These are phyloP conservation scores for Nylanderia fulva DNA, from an alignment of 1,140 invertebrate species.

Conservation along the genomic window DNA sequence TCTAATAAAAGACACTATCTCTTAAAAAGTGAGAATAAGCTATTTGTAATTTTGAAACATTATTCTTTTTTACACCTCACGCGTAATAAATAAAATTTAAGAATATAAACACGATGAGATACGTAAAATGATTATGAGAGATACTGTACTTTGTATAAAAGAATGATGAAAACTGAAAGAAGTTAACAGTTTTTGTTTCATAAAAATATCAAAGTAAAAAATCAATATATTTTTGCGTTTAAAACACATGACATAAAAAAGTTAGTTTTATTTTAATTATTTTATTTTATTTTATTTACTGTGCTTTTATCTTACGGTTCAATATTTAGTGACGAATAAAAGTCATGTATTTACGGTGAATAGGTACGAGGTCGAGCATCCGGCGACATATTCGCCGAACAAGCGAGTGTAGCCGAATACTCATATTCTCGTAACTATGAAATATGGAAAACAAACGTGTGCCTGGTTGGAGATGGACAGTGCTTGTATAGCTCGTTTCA, in stretches of 20 bases:
- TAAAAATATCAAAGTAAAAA: too few relatives aligned
- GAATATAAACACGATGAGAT: background rate
- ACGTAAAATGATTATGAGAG: background rate
- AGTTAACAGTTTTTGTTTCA: background rate
- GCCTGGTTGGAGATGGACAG: constrained; percentile 14
- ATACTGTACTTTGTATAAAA: background rate
- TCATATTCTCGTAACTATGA: constrained; percentile 57
- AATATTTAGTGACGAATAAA: constrained; percentile 43
- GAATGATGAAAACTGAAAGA: background rate
- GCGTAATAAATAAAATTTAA: background rate
- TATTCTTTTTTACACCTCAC: background rate
- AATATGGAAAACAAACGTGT: constrained; percentile 72
- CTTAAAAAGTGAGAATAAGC: background rate
- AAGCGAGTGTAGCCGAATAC: constrained; percentile 47
- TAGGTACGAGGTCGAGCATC: constrained; percentile 30
- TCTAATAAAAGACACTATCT: background rate
- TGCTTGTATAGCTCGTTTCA: constrained; percentile 33
- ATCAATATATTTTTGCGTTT: background rate
- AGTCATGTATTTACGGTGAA: constrained; percentile 46
- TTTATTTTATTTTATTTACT: constrained; percentile 12
- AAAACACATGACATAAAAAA: background rate
- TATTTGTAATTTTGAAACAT: background rate
- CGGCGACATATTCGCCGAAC: constrained; percentile 36
- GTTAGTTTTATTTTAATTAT: background rate
- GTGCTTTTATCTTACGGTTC: constrained; percentile 14